These are phyloP conservation scores for Myioborus miniatus DNA, from an alignment of 2,797 vertebrate genomes.

Conservation along the genomic window DNA sequence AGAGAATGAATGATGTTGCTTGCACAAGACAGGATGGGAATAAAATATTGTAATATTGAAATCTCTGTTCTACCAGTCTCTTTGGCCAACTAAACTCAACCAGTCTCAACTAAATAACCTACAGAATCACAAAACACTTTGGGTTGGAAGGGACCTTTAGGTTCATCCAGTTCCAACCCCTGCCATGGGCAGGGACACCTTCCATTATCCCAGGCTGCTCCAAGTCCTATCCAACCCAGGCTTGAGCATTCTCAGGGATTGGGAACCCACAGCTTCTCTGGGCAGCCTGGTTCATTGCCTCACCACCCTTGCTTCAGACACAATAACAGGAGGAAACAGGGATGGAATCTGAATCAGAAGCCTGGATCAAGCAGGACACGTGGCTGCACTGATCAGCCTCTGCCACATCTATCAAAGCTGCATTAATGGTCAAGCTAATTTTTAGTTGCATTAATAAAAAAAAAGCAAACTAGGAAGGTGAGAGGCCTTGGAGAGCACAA, in stretches of 20 bases:
- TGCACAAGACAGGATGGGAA: background rate
- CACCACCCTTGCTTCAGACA: background rate
- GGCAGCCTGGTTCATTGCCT: background rate
- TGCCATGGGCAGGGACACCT: background rate
- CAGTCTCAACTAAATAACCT: background rate
- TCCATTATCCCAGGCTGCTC: background rate
- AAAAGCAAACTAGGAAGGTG: background rate
- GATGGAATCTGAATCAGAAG: background rate
- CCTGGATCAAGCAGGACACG: fast-evolving
- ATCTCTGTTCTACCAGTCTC: background rate
- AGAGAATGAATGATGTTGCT: background rate
- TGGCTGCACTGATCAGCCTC: background rate
- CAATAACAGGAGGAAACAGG: fast-evolving
- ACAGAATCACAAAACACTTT: background rate
- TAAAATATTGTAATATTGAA: background rate
- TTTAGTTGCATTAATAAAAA: background rate
- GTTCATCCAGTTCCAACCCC: background rate
- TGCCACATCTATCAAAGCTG: background rate
- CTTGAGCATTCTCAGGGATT: background rate
- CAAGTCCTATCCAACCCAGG: background rate
- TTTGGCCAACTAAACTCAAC: background rate
- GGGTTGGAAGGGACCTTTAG: background rate
- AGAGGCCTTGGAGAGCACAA: background rate
- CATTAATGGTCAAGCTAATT: background rate
- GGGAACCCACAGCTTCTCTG: background rate